phyloP scores from a whole-genome alignment of 2,888 invertebrate species.

The Fragum sueziense region DNA sequence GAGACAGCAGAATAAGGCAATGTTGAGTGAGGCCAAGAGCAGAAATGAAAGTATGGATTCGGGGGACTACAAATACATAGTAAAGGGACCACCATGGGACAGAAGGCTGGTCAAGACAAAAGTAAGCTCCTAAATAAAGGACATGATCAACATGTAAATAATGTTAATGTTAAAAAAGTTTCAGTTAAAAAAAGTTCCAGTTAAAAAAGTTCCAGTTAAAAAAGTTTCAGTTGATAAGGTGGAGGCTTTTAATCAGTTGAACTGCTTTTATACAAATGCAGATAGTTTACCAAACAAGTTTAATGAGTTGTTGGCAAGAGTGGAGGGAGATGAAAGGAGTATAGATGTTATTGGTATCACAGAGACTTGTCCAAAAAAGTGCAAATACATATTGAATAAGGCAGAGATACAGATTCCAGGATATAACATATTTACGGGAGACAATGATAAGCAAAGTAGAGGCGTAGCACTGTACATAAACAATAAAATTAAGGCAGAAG shows the following conservation, averaged over 20 bases:
- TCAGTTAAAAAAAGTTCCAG: not conserved
- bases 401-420: not conserved
- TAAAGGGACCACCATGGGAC: slow-evolving; percentile 1
- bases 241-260: not conserved
- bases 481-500: not conserved
- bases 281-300: not conserved
- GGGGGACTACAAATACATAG: not conserved
- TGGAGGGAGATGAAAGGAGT: not conserved
- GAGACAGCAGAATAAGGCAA: not conserved
- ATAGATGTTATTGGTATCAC: not conserved
- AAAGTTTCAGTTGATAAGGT: not conserved
- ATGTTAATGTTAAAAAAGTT: not conserved
- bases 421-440: not conserved
- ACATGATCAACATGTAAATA: not conserved
- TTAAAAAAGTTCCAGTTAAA: not conserved
- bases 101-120: not conserved
- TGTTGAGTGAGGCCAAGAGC: not conserved
- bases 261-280: not conserved
- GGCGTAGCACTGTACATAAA: not conserved
- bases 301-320: not conserved
- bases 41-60: not conserved
- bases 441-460: not conserved
- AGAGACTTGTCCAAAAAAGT: not conserved
- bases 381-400: not conserved
- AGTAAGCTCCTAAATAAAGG: not conserved